These are phyloP conservation scores for Gandaritis pyraliata DNA, from an alignment of 2,888 invertebrate species.

Conservation along the genomic window DNA sequence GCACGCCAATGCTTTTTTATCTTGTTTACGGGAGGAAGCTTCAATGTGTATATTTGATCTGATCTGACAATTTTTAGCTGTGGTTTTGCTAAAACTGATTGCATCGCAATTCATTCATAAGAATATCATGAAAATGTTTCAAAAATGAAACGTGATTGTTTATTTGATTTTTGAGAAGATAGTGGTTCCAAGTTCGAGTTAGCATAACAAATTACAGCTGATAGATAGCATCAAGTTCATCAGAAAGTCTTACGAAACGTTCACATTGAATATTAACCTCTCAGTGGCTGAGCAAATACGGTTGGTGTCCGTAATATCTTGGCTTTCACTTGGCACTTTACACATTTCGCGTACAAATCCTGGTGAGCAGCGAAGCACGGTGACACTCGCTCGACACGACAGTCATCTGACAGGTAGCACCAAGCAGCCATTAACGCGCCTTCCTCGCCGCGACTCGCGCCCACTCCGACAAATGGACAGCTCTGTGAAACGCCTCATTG, in stretches of 20 bases:
- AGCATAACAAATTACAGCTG: too few relatives aligned
- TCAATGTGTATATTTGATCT: slow-evolving; percentile 57
- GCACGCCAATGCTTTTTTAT: slow-evolving; percentile 64
- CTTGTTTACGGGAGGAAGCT: slow-evolving; percentile 58
- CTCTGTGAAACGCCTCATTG: slow-evolving; percentile 59
- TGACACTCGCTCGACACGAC: slow-evolving; percentile 73
- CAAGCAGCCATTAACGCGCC: slow-evolving; percentile 69
- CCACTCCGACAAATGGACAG: slow-evolving; percentile 52
- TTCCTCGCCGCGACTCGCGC: slow-evolving; percentile 43
- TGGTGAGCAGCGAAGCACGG: slow-evolving; percentile 45
- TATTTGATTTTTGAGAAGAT: too few relatives aligned
- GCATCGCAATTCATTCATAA: slow-evolving; percentile 3
- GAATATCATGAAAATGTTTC: background rate
- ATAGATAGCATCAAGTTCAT: too few relatives aligned
- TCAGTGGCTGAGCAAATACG: slow-evolving; percentile 24
- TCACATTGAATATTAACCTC: slow-evolving; percentile 16
- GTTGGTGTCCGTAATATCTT: slow-evolving; percentile 26
- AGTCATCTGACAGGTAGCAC: slow-evolving; percentile 74
- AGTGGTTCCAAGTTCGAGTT: too few relatives aligned
- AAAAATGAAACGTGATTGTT: background rate
- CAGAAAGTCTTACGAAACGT: background rate
- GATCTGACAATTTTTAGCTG: slow-evolving; percentile 46
- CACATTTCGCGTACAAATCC: slow-evolving; percentile 52
- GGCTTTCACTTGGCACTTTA: slow-evolving; percentile 44
- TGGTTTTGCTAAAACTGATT: slow-evolving; percentile 18